Evolutionary conservation across 2,888 invertebrate species (phyloP).

Genomic region (Drosophila greeni): DNA sequence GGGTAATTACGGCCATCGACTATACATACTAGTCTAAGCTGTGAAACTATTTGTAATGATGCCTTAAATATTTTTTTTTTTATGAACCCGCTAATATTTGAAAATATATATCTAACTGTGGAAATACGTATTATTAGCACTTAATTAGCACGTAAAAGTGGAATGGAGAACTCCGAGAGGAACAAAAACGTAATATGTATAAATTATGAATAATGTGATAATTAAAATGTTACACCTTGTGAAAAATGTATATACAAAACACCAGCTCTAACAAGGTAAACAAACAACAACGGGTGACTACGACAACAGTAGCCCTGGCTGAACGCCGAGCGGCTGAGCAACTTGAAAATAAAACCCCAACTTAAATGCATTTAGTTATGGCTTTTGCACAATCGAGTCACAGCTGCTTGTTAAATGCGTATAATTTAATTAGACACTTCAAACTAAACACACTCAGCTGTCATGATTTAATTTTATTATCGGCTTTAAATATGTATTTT

Average conservation of each 20-base stretch:
- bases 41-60: conserved; percentile 31
- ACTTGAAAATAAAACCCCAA: conserved; percentile 35
- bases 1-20: conserved; percentile 34
- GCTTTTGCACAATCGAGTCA: conserved; percentile 71
- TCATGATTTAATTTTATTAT: conserved; percentile 42
- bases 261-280: conserved; percentile 40
- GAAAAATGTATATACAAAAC: conserved; percentile 47
- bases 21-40: conserved; percentile 8
- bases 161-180: conserved; percentile 17
- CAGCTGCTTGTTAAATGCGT: conserved; percentile 67
- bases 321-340: conserved; percentile 32
- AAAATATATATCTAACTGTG: conserved; percentile 10
- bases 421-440: conserved; percentile 70
- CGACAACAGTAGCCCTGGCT: conserved; percentile 38
- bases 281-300: conserved; percentile 41
- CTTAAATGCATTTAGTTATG: conserved; percentile 59
- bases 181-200: conserved; percentile 39
- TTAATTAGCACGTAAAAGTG: conserved; percentile 57
- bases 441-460: conserved; percentile 60
- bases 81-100: conserved; percentile 27
- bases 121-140: conserved; percentile 50
- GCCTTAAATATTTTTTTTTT: conserved; percentile 34
- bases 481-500: conserved; percentile 26
- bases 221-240: conserved; percentile 73
- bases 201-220: conserved; percentile 65